Evolutionary conservation across 2,113 vertebrate genomes (phyloP), one percentile per base, ranked within the genome.

Genomic region (Boleophthalmus pectinirostris): DNA sequence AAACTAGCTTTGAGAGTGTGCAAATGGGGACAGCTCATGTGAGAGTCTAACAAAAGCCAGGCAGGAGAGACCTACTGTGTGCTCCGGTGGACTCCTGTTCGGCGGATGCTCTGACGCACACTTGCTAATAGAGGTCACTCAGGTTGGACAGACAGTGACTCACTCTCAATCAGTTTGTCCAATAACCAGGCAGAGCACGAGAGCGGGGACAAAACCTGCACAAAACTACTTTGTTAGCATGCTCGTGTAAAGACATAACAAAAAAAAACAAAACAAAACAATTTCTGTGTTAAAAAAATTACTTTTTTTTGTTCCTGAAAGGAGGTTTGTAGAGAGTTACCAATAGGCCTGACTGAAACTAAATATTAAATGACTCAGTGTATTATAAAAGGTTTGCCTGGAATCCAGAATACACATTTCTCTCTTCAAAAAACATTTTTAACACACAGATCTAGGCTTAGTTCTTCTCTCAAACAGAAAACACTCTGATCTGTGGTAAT

Each of bases 101-200:
- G 58, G 8, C 25, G 13, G 58, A 29, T 33, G 25, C 8, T 33
- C 58, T 61, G 58, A 61, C 58, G 25, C 58, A 61, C 14, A 61
- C 58, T 33, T 33, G 58, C 58, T 61, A 61, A 61, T 61, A 20
- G 58, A 61, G 58, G 58, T 61, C 58, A 29, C 6, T 1, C 58
- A 29, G 24, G 25, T 61, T 20, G 58, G 2, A 20, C 58, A 33
- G 25, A 61, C 58, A 33, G 58, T 61, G 58, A 61, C 58, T 61
- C 58, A 61, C 33, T 18, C 58, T 18, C 15, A 61, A 18, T 61
- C 25, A 33, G 58, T 61, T 33, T 29, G 58, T 18, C 25, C 18
- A 61, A 61, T 61, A 10, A 33, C 58, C 58, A 61, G 58, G 58
- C 25, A 33, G 58, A 61, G 7, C 58, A 18, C 25, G 58, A 13